These are phyloP conservation scores for Andrena trimmerana DNA, from an alignment of 2,888 invertebrate genomes.

Conservation along the genomic window DNA sequence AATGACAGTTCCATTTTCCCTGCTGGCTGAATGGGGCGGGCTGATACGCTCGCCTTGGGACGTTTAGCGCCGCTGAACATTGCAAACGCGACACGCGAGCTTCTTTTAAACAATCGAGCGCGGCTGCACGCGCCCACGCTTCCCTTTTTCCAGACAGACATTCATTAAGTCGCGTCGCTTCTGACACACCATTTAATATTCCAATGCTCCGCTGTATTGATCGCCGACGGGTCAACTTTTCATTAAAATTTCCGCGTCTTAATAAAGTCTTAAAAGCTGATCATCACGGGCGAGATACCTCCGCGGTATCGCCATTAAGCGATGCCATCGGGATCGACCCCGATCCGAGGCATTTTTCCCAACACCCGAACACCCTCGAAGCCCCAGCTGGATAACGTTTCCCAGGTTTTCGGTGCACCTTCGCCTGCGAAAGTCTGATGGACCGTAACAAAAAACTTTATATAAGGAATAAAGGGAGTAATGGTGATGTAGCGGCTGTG, in stretches of 20 bases:
- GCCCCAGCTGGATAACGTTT: too few species aligned
- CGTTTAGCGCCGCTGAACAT: constrained; percentile 13
- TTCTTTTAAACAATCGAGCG: not conserved
- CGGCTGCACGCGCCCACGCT: not conserved
- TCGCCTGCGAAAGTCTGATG: too few species aligned
- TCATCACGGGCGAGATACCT: not conserved
- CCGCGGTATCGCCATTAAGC: not conserved
- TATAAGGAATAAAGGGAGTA: too few species aligned
- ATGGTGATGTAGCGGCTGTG: too few species aligned
- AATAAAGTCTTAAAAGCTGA: not conserved
- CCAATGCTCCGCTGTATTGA: not conserved
- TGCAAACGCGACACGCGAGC: not conserved
- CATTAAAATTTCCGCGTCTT: too few species aligned
- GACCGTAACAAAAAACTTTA: not conserved
- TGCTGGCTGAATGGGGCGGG: constrained; percentile 19
- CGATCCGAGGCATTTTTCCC: not conserved
- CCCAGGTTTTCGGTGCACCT: too few species aligned
- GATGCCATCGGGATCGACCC: not conserved
- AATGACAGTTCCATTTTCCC: constrained; percentile 65
- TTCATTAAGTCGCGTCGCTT: not conserved
- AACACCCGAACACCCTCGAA: too few species aligned
- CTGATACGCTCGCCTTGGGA: constrained; percentile 9
- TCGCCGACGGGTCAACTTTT: too few species aligned
- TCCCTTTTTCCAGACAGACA: not conserved
- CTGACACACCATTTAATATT: not conserved